Evolutionary conservation across 2,888 invertebrate species (phyloP).

Genomic region (Stenoptilia bipunctidactyla): DNA sequence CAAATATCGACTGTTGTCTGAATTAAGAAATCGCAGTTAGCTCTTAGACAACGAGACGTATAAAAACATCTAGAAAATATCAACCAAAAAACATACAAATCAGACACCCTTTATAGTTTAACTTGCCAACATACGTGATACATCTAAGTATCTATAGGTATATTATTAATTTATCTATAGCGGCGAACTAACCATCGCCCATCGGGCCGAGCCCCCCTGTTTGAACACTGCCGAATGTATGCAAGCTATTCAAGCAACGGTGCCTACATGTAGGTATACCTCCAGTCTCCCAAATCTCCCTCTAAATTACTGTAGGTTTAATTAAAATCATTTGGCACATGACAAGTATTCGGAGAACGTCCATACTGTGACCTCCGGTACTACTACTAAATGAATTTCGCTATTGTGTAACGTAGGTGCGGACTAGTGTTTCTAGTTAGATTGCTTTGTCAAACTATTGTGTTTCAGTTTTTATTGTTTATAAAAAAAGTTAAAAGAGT

Average conservation of each 20-base stretch:
- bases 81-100: neutral
- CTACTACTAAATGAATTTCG: slow-evolving; percentile 38
- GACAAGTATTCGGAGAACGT: slow-evolving; percentile 60
- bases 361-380: slow-evolving; percentile 39
- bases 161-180: slow-evolving; percentile 70
- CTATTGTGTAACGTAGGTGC: slow-evolving; percentile 21
- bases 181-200: slow-evolving; percentile 62
- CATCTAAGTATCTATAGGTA: slow-evolving; percentile 42
- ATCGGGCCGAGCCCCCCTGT: slow-evolving; percentile 35
- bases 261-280: too few relatives aligned
- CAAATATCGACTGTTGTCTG: too few relatives aligned
- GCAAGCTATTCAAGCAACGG: slow-evolving; percentile 61
- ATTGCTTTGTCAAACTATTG: too few relatives aligned
- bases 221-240: slow-evolving; percentile 69
- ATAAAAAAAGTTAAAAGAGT: too few relatives aligned
- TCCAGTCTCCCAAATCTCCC: too few relatives aligned
- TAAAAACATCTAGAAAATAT: neutral
- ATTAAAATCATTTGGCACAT: slow-evolving; percentile 68
- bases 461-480: too few relatives aligned
- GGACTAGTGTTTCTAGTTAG: too few relatives aligned
- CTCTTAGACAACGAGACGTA: neutral
- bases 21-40: too few relatives aligned
- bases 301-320: slow-evolving; percentile 66
- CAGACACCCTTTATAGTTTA: slow-evolving; percentile 28
- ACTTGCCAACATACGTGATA: slow-evolving; percentile 38